A percentile compares a stretch with the other conserved stretches of the same genome.
Evolutionary conservation across 2,888 invertebrate genomes (phyloP).

Genomic region (Torymus aiolomorphi): DNA sequence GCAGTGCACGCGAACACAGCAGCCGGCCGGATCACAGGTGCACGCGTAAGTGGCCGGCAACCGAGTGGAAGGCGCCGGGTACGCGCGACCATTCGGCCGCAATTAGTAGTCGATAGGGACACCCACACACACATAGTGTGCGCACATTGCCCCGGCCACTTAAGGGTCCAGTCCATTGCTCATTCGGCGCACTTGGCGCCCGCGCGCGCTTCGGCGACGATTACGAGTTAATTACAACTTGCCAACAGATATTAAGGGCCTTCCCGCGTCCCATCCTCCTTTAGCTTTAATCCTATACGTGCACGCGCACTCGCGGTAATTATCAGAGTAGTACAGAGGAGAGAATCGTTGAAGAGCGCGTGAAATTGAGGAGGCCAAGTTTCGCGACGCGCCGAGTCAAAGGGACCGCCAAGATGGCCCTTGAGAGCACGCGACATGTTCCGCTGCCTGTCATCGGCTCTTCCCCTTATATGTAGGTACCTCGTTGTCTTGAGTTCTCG

Average conservation of each 20-base stretch:
- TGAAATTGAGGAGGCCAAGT: conserved; percentile 8
- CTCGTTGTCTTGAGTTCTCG: no score
- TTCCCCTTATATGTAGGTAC: no score
- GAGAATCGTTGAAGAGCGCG: neutral
- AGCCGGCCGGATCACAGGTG: conserved; percentile 23
- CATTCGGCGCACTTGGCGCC: conserved; percentile 38
- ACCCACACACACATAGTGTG: neutral
- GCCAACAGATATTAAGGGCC: conserved; percentile 47
- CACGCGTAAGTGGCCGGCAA: conserved; percentile 2
- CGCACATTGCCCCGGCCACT: conserved; percentile 22
- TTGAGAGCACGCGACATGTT: neutral
- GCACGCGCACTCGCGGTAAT: neutral
- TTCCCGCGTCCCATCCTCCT: neutral
- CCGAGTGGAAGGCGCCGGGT: neutral
- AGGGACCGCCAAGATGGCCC: neutral
- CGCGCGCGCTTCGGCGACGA: conserved; percentile 30
- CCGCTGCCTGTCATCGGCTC: no score
- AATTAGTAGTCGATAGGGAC: conserved; percentile 50
- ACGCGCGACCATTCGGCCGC: neutral
- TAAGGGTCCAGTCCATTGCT: conserved; percentile 30
- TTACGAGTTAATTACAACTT: conserved; percentile 53
- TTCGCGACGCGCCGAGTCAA: neutral
- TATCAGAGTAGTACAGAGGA: neutral
- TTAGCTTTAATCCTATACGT: conserved; percentile 15
- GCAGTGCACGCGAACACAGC: neutral